Conservation (phyloP, 1,140 invertebrate genomes). For the Andricus grossulariae region DNA sequence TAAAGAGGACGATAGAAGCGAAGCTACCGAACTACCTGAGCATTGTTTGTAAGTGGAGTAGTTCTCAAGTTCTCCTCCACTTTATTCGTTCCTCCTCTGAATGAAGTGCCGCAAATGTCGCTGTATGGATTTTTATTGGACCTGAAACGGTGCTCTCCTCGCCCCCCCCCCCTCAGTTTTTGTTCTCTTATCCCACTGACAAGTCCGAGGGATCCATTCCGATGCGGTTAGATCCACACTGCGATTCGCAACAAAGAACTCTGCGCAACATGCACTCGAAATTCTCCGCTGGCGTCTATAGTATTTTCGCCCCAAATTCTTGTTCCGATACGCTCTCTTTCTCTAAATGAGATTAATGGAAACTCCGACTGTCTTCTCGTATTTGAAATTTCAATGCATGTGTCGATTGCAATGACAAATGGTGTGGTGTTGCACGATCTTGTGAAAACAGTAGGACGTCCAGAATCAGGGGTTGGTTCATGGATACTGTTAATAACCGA, state of each 20-base stretch:
- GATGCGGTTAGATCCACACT: slow-evolving; percentile 1
- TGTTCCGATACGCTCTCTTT: slow-evolving; percentile 17
- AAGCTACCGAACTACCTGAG: slow-evolving; percentile 53
- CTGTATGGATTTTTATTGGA: slow-evolving; percentile 46
- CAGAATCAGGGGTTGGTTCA: not conserved
- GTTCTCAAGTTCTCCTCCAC: slow-evolving; percentile 59
- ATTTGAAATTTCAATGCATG: slow-evolving; percentile 11
- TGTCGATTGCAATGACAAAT: slow-evolving; percentile 15
- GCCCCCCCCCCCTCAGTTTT: slow-evolving; percentile 25
- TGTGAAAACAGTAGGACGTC: slow-evolving; percentile 10
- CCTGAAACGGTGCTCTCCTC: not conserved
- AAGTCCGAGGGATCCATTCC: slow-evolving; percentile 1
- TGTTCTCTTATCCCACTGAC: not conserved
- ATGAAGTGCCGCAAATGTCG: slow-evolving; percentile 59
- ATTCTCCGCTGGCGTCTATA: slow-evolving; percentile 8
- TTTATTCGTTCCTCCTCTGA: slow-evolving; percentile 57
- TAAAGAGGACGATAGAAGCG: slow-evolving; percentile 27
- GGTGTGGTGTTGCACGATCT: not conserved
- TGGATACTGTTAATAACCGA: too few species aligned
- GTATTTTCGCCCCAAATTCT: not conserved
- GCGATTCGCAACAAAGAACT: slow-evolving; percentile 7
- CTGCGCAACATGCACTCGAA: slow-evolving; percentile 22
- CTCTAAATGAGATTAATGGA: slow-evolving; percentile 5
- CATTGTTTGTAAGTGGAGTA: slow-evolving; percentile 62
- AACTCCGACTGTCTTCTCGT: not conserved